Base-by-base conservation (phyloP, 1,140 invertebrate species). In the Hylyphantes graminicola region DNA sequence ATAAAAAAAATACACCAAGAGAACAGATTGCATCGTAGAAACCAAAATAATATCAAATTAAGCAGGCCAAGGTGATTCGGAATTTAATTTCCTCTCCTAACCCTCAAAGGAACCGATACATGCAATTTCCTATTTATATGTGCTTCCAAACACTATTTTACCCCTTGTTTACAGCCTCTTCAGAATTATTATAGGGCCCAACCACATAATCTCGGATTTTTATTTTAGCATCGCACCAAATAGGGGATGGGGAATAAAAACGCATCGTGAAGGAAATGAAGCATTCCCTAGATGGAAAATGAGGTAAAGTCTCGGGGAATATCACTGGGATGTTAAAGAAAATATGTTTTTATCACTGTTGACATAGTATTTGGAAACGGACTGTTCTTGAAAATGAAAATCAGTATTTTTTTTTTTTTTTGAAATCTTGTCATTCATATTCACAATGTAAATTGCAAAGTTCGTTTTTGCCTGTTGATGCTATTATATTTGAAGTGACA, bases 191-290 rank as follows among this genome's bases (percentile, higher is more conserved):
- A 70, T 54, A 80, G 8, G 57, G 15, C 19, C 11, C 10, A 65
- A 65, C 77, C 65, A 70, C 77, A 80, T 80, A 80, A 80, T 80
- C 77, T 80, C 57, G 51, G 64, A 68, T 80, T 80, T 80, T 80
- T 80, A 80, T 80, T 80, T 80, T 35, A 35, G 35, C 63, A 68
- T 19, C 35, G 19, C 21, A 10, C 53, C 11, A 35, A 35, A 57
- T 13, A 15, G 57, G 57, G 64, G 21, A 15, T 54, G 48, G 54
- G 77, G 61, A 80, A 70, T 70, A 70, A 80, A 80, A 80, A 57
- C 77, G 65, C 77, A 80, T 80, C 64, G 70, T 48, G 53, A 74
- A 55, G 64, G 15, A 65, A 59, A 59, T 80, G 65, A 80, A 80
- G 53, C 65, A 80, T 80, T 80, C 65, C 65, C 59, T 57, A n/a